Percentiles rank a stretch among this genome's conserved stretches.
Conservation (phyloP, 2,797 vertebrate genomes). For the Stomatorhinus walkeri region DNA sequence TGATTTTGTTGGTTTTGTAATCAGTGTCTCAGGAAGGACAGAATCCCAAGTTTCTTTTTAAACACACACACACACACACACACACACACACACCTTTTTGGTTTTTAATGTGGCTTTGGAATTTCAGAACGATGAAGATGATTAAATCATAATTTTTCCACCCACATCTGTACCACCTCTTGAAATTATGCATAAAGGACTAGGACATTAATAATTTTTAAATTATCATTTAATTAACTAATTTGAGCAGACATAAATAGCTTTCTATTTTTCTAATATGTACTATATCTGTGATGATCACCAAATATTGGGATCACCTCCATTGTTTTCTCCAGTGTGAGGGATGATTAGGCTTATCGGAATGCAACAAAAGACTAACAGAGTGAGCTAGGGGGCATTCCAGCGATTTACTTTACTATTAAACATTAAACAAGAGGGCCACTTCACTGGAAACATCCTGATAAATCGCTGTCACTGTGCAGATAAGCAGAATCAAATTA, state of each 20-base stretch:
- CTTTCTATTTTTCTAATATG: no score
- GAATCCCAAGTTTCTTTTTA: background rate
- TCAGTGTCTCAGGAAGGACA: background rate
- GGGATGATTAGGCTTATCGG: background rate
- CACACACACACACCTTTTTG: background rate
- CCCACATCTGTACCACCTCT: background rate
- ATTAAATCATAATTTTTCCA: slow-evolving; percentile 8
- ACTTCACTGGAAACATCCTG: background rate
- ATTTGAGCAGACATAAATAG: background rate
- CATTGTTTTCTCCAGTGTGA: background rate
- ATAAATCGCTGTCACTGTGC: background rate
- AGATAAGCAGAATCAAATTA: slow-evolving; percentile 4
- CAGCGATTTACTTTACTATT: background rate
- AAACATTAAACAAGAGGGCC: background rate
- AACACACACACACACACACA: background rate
- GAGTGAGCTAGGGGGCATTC: background rate
- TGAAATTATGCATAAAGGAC: slow-evolving; percentile 4
- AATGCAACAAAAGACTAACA: background rate
- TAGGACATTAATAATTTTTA: background rate
- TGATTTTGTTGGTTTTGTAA: background rate
- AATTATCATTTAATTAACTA: background rate
- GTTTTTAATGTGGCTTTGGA: background rate
- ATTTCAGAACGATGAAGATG: background rate
- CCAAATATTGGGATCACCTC: background rate
- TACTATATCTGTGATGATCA: background rate